Base-by-base conservation (phyloP, 2,113 vertebrate species). In the pig (Sus scrofa) region DNA sequence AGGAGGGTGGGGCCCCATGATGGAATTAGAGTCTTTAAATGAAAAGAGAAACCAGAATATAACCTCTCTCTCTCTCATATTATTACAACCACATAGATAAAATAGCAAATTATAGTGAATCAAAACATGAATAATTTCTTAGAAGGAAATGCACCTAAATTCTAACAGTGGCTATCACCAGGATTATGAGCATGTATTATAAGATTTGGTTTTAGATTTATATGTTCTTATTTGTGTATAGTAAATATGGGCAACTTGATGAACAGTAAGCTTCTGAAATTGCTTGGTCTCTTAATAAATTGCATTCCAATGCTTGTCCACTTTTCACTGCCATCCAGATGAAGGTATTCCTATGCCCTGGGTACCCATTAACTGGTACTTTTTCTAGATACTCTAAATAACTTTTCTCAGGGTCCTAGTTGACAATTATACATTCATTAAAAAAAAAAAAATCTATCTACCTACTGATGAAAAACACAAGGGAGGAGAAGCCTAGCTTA, bases 51-150 rank as follows among this genome's bases (percentile, higher is more conserved):
- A 20, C 6, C 30, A 34, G 62, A 19, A 32, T 63, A n/a, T 34
- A 18, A 24, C 1, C 13, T 62, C 3, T 65, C 4, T 27, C 7
- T 39, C 26, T 22, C 54, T 94, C 81, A 82, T 89, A n/a, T 86
- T 83, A 63, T 86, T 16, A n/a, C 16, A 24, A 6, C 2, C 18
- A 18, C 22, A 1, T 82, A 22, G 8, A 26, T 73, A 65, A 62
- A 68, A 83, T 93, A 85, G n/a, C 1, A 89, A 79, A 82, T 86
- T 20, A 34, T 39, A 73, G 12, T 62, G 24, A 67, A 56, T 74
- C 26, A 92, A 86, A 32, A 67, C 65, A 75, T 22, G 16, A 95
- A 62, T 75, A 52, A 37, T 85, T 91, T 95, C 52, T 86, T 84
- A 5, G 44, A 54, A 81, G 11, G 37, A 94, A 88, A 54, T 50